phyloP scores from a whole-genome alignment of 2,113 vertebrate genomes.

The Oryctolagus cuniculus region mOryCun1.1 NC_091444.1:33095001-33095500 shows the following conservation, averaged over 20 bases:
- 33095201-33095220: not conserved
- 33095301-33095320: slow-evolving; percentile 16
- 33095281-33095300: not conserved
- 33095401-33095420: no score
- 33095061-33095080: slow-evolving; percentile 80
- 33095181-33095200: not conserved
- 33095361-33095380: not conserved
- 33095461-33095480: not conserved
- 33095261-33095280: slow-evolving; percentile 17
- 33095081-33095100: slow-evolving; percentile 75
- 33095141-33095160: not conserved
- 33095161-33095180: slow-evolving; percentile 53
- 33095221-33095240: not conserved
- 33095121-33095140: slow-evolving; percentile 35
- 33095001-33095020: slow-evolving; percentile 86
- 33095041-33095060: slow-evolving; percentile 82
- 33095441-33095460: not conserved
- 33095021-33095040: slow-evolving; percentile 86
- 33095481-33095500: not conserved
- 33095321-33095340: slow-evolving; percentile 8
- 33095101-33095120: slow-evolving; percentile 63
- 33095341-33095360: not conserved
- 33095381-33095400: not conserved
- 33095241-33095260: not conserved
- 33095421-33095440: not conserved